Evolutionary conservation across 2,888 invertebrate species (phyloP), one percentile per base, ranked within the genome.

Genomic region (Erannis defoliaria): DNA sequence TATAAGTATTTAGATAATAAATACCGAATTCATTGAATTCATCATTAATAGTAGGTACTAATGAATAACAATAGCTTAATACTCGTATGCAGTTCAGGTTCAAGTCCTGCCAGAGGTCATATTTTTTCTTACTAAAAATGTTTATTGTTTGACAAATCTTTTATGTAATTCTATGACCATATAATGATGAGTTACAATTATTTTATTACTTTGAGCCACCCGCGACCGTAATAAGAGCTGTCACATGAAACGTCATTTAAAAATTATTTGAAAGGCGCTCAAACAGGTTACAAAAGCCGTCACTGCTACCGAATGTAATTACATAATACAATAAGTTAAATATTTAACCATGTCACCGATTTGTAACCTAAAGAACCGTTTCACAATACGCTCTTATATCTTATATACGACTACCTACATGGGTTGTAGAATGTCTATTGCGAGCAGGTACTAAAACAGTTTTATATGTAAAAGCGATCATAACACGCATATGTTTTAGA

Each of bases 251-350:
- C 21, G n/a, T 60, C 42, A 55, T 18, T 48, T 46, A 33, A 42
- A 57, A 37, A 49, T 45, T 55, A 58, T 58, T 62, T 43, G 53
- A 55, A 54, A 43, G 49, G 43, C 9, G 10, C 33, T 33, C 8
- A 50, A 71, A 58, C 71, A 45, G 37, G 61, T 61, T 38, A 37
- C 45, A 45, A 51, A 37, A 53, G 23, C 18, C 23, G 29, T 21
- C n/a, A 48, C 40, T 35, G 42, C 21, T 37, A 38, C 9, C 38
- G n/a, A 21, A 42, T 42, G 40, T 23, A 37, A 59, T 59, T 59
- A n/a, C 33, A 33, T 48, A 58, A 54, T 40, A 35, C 18, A 35
- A 33, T 35, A 43, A 33, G 33, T 23, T 14, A 46, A 58, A 31
- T 16, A 57, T 50, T 42, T 19, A 26, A 51, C n/a, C 16, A 18